These are phyloP conservation scores for Oscheius sp. DNA, from an alignment of 2,888 invertebrate genomes.

Conservation along the genomic window DNA sequence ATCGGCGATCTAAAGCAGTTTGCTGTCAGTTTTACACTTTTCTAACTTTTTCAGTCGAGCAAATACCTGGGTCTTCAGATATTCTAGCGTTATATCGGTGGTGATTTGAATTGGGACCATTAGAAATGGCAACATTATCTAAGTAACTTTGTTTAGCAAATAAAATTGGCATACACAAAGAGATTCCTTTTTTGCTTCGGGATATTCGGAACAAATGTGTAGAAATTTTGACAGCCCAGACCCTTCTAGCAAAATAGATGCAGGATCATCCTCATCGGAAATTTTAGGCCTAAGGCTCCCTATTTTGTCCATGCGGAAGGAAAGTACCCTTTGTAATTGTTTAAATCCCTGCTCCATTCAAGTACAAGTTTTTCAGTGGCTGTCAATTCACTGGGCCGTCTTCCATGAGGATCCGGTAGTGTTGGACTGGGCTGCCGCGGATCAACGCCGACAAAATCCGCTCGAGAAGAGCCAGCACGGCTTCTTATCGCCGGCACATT, in stretches of 20 bases:
- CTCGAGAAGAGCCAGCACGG: constrained; percentile 32
- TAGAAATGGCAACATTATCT: constrained; percentile 11
- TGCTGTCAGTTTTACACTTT: neutral
- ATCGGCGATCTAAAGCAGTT: constrained; percentile 36
- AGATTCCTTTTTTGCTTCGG: neutral
- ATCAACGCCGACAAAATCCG: constrained; percentile 37
- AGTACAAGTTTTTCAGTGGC: neutral
- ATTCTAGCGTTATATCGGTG: constrained; percentile 18
- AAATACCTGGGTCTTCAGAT: neutral
- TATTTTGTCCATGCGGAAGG: neutral
- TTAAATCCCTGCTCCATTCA: neutral
- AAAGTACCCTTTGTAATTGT: neutral
- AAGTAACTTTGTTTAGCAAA: neutral
- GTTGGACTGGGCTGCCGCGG: constrained; percentile 21
- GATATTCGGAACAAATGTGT: neutral
- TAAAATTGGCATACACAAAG: too few species aligned
- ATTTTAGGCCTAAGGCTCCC: neutral
- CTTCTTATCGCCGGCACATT: neutral
- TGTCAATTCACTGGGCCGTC: constrained; percentile 17
- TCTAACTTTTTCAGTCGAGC: neutral
- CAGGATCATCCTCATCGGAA: neutral
- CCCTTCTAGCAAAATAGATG: constrained; percentile 5
- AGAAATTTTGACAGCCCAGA: neutral
- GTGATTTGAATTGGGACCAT: neutral
- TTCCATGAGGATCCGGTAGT: neutral